Evolutionary conservation across 2,113 vertebrate species (phyloP), one percentile per base, ranked within the genome.

Genomic region (Brachionichthys hirsutus): DNA sequence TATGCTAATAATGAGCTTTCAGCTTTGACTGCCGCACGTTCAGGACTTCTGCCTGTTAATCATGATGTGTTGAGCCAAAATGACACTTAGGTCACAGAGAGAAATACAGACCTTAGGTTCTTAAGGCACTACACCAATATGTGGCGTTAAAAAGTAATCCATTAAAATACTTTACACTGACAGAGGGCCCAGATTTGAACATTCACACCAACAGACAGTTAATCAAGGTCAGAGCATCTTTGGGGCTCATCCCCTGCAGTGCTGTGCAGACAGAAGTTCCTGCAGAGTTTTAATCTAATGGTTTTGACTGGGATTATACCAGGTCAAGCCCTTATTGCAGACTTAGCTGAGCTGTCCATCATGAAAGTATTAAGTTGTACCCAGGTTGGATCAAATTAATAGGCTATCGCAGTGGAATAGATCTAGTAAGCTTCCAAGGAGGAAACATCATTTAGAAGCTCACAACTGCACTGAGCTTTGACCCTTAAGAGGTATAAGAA

Each of bases 161-260:
- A 78, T 84, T 82, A 77, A 77, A 77, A 75, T 64, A 22, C 64
- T 77, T 71, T 67, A 15, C 12, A 12, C 59, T 83, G 83, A 78
- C 76, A 75, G 54, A 70, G 59, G 58, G 42, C 36, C 65, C 65
- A 65, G 80, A 73, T 66, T 81, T 69, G 63, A 77, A 49, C 71
- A 40, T 62, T 54, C 55, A 62, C 62, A 48, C 77, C 51, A 70
- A 75, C 81, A 90, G 87, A 89, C 88, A 69, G 88, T 76, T 82
- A 86, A 82, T 77, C 71, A 78, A 90, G 89, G 89, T 90, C 88
- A 88, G 30, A 62, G 74, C 80, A 79, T 82, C 78, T 81, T 78
- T 78, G 76, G 70, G 76, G 73, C 77, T 83, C 66, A 61, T 36
- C 47, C 67, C 67, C 76, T 62, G 78, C 74, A 81, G 77, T 63